Percentiles rank a stretch among this genome's conserved stretches.
These are phyloP conservation scores for Petaurus breviceps DNA, from an alignment of 2,113 vertebrate genomes.

Conservation along the genomic window DNA sequence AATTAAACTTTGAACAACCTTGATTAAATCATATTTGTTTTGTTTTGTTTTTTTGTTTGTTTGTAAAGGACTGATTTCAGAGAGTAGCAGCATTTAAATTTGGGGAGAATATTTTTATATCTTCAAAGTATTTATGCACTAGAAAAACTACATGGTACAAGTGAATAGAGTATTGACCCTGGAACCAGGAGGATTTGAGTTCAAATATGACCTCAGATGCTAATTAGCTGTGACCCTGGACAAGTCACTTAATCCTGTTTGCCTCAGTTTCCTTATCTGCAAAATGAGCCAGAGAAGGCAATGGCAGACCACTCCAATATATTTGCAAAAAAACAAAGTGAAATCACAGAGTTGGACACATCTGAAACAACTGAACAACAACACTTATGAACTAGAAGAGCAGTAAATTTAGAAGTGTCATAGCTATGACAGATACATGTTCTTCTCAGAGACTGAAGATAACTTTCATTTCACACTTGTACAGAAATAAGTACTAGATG, in stretches of 20 bases:
- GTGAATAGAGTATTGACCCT: background rate
- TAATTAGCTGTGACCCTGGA: no score
- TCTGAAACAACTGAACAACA: background rate
- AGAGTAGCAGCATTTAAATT: background rate
- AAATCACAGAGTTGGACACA: background rate
- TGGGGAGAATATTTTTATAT: background rate
- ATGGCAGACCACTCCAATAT: background rate
- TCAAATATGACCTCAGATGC: background rate
- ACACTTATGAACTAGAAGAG: background rate
- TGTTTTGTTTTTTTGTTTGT: no score
- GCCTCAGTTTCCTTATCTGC: no score
- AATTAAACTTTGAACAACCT: background rate
- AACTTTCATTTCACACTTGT: background rate
- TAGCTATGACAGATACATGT: background rate
- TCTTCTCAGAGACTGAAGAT: background rate
- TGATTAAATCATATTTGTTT: background rate
- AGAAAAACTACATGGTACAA: background rate
- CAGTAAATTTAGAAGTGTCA: background rate
- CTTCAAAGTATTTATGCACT: background rate
- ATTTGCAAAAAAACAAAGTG: background rate
- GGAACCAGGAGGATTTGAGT: background rate
- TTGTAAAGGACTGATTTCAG: background rate
- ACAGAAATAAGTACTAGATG: background rate
- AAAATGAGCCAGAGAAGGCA: background rate
- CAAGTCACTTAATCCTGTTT: no score